phyloP scores from a whole-genome alignment of 2,113 vertebrate genomes.

The Zosterops lateralis region DNA sequence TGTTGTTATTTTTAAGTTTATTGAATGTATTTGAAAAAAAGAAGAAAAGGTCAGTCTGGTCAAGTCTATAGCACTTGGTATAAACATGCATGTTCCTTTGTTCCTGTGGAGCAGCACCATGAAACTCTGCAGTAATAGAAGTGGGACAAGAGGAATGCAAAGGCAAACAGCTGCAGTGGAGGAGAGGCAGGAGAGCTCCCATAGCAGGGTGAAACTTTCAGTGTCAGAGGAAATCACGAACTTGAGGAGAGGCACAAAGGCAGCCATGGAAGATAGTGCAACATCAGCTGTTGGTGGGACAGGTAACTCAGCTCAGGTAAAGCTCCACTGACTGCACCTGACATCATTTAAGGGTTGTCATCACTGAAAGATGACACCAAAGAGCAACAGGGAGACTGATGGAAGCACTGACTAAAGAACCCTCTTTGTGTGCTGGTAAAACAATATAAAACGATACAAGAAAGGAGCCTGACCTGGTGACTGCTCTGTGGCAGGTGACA shows the following conservation, averaged over 20 bases:
- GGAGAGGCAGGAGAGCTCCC: not conserved
- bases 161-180: not conserved
- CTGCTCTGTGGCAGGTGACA: not conserved
- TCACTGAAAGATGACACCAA: not conserved
- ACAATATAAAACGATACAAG: not conserved
- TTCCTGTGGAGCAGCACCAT: not conserved
- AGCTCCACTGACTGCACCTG: not conserved
- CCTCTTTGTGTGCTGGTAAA: not conserved
- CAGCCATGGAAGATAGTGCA: not conserved
- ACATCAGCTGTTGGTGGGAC: rapidly evolving
- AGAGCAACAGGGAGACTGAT: not conserved
- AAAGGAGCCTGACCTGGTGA: not conserved
- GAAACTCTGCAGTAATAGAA: not conserved
- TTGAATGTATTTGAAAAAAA: not conserved
- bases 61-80: not conserved
- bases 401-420: not conserved
- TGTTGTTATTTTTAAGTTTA: not conserved
- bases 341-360: not conserved
- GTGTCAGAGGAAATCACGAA: not conserved
- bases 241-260: not conserved
- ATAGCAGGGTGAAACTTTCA: not conserved
- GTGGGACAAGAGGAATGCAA: rapidly evolving
- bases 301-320: not conserved
- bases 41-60: not conserved
- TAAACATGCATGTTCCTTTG: not conserved